Evolutionary conservation across 2,888 invertebrate species (phyloP), one percentile per base, ranked within the genome.

Genomic region (Lutraria lutraria): DNA sequence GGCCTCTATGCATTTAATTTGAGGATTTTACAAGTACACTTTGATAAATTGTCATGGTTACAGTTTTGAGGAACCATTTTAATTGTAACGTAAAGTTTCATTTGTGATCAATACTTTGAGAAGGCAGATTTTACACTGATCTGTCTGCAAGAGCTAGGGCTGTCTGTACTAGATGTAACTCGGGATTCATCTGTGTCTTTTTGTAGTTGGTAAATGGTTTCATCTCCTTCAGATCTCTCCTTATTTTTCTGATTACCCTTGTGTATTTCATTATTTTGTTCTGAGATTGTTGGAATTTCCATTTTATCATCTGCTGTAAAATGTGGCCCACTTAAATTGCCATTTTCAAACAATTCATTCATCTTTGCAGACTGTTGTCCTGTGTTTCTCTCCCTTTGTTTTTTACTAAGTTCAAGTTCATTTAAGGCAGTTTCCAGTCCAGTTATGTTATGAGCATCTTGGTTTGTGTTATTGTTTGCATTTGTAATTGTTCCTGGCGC

Each of bases 71-170:
- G 2, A 8, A 43, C 43, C 43, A 43, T 43, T 43, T 43, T 43
- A 8, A 8, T 43, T 4, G 8, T 43, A 43, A 43, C 43, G 8
- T 43, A 43, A 43, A 43, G 43, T 43, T 43, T 8, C 43, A 43
- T 43, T 43, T 43, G 43, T 43, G 43, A 43, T 43, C 43, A 43
- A 43, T 43, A 43, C 43, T 43, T 43, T 43, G 60, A 8, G 19
- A n/a, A n/a, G 60, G 10, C 72, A 29, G 84, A 72, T 84, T 72
- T 84, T 12, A 84, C 84, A 10, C 53, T n/a, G 1, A 84, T 72
- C 8, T 84, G 84, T 84, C 31, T 72, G 54, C 76, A 84, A 13
- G 84, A 84, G 4, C 21, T 10, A 34, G 19, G 15, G 54, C 84
- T 84, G 16, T 3, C 19, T 76, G 34, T 16, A 6, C 31, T 19